Evolutionary conservation across 30 jellyfish, hydroid and myxozoan genomes (phyloP), one percentile per base, ranked within the genome.

Genomic region (Aurelia aurita complex sp. Pacific): DNA sequence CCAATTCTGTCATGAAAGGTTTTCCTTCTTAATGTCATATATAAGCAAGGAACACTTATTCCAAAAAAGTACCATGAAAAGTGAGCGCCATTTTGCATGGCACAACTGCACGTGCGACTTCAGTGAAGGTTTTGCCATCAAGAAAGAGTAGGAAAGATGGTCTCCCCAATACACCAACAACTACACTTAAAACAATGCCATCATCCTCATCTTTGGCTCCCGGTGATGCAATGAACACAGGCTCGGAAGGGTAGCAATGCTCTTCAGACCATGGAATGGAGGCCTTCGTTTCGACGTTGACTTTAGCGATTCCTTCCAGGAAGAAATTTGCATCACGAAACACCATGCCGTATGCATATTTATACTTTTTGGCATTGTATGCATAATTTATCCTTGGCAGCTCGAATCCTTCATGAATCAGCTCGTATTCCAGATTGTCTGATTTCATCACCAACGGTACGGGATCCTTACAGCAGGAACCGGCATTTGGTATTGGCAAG

Each of bases 131-230:
- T 52, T 79, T 82, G 11, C 86, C 97, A 76, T 89, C 91, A 1
- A 89, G 88, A 12, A 89, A 54, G 34, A 89, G 79, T 19, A 89
- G 80, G 55, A 89, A 89, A 5, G 97, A 90, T 7, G 89, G 85
- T 77, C 83, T 90, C 35, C 97, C 97, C 7, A 72, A 74, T 54
- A 90, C 94, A 12, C 97, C 97, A 35, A 85, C 90, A 70, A 90
- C 94, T 15, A 90, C 71, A 40, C 96, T 85, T 32, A 90, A 61
- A 0, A 90, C 89, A 50, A 90, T 71, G 34, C 97, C 97, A 63
- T 90, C 97, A 72, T 90, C 97, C 68, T 90, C 97, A 10, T 86
- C 91, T 42, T n/a, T 72, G 11, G 97, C 91, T 23, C 67, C 66
- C 64, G 97, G 97, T 29, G 91, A 81, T 23, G 95, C 73, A 23